Conservation (phyloP, 2,888 invertebrate species). For the Latheticus oryzae region DNA sequence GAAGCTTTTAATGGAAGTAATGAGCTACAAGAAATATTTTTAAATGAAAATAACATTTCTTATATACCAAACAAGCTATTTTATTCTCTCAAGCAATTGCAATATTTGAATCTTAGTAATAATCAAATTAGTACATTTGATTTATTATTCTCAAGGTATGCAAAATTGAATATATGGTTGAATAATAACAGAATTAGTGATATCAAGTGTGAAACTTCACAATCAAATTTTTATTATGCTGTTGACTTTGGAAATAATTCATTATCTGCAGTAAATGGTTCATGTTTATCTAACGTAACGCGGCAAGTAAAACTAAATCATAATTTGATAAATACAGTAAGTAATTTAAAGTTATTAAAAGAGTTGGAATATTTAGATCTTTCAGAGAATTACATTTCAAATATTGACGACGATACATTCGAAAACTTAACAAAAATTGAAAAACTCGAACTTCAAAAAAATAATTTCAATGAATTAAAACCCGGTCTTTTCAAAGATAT, state of each 20-base stretch:
- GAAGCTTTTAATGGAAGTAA: slow-evolving; percentile 13
- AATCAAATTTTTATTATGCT: not conserved
- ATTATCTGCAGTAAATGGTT: not conserved
- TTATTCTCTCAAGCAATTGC: not conserved
- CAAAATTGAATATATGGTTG: not conserved
- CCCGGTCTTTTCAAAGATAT: slow-evolving; percentile 6
- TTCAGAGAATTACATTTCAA: not conserved
- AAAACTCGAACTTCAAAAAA: slow-evolving; percentile 2
- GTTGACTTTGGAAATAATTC: slow-evolving; percentile 2
- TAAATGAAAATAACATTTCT: not conserved
- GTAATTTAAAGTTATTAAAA: not conserved
- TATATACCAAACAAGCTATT: not conserved
- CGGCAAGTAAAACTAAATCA: not conserved
- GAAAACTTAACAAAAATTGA: not conserved
- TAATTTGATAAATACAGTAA: not conserved
- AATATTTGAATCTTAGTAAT: not conserved
- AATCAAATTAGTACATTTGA: slow-evolving; percentile 1
- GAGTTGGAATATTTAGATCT: not conserved
- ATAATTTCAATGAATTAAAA: not conserved
- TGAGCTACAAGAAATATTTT: not conserved
- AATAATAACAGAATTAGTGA: slow-evolving; percentile 3
- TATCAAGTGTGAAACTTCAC: not conserved
- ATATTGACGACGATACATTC: not conserved
- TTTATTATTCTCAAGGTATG: slow-evolving; percentile 1
- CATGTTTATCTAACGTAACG: slow-evolving; percentile 1